A percentile compares a stretch with the other conserved stretches of the same genome.
phyloP scores from a whole-genome alignment of 2,797 vertebrate genomes.

The Ceryle rudis region DNA sequence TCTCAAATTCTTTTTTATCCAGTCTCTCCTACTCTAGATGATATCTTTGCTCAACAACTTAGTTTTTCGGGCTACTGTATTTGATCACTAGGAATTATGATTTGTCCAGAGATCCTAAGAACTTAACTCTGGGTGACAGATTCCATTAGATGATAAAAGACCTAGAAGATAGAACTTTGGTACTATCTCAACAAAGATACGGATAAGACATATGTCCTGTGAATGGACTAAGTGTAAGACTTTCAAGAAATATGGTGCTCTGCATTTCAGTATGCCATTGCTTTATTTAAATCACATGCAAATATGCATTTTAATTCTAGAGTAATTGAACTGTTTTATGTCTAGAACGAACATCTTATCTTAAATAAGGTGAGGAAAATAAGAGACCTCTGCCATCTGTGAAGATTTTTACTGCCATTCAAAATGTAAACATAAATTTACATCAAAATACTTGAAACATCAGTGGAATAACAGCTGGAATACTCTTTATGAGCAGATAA shows the following conservation, averaged over 20 bases:
- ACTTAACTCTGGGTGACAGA: not conserved
- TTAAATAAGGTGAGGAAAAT: not conserved
- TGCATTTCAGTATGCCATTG: not conserved
- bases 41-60: not conserved
- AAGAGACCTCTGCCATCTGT: not conserved
- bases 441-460: not conserved
- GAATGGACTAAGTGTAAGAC: not conserved
- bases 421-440: not conserved
- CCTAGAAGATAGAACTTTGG: not conserved
- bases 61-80: not conserved
- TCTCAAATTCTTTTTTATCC: not conserved
- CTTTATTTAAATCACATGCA: not conserved
- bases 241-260: not conserved
- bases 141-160: constrained; percentile 31
- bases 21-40: not conserved
- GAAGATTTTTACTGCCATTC: not conserved
- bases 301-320: not conserved
- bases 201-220: not conserved
- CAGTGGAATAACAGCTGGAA: not conserved
- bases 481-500: not conserved
- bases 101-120: not conserved
- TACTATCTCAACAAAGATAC: not conserved
- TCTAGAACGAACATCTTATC: not conserved
- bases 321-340: not conserved
- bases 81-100: not conserved